Evolutionary conservation across 2,888 invertebrate species (phyloP).

Genomic region (Parapristionchus giblindavisi): DNA sequence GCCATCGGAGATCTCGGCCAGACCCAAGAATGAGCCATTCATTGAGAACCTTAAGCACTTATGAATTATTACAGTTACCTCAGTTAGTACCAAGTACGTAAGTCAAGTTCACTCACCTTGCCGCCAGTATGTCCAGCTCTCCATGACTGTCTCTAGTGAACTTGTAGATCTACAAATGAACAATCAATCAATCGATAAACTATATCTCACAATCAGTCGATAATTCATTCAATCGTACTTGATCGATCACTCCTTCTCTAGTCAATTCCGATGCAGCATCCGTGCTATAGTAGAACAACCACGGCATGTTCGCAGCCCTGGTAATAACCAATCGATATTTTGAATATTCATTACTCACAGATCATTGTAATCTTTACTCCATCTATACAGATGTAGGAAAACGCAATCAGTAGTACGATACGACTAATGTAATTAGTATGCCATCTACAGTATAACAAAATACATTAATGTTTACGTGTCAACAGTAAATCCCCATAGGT

Average conservation of each 20-base stretch:
- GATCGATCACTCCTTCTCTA: slow-evolving; percentile 58
- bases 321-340: too few relatives aligned
- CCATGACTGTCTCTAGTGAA: slow-evolving; percentile 25
- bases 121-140: slow-evolving; percentile 66
- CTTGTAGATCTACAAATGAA: slow-evolving; percentile 20
- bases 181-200: too few relatives aligned
- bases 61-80: not conserved
- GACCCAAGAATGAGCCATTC: slow-evolving; percentile 70
- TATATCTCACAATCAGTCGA: too few relatives aligned
- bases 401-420: too few relatives aligned
- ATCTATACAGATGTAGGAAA: too few relatives aligned
- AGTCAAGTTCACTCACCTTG: slow-evolving; percentile 55
- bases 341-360: not conserved
- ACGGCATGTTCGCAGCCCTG: slow-evolving; percentile 49
- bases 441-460: too few relatives aligned
- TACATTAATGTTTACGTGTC: not conserved
- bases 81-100: not conserved
- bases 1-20: slow-evolving; percentile 58
- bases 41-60: slow-evolving; percentile 47
- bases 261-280: slow-evolving; percentile 62
- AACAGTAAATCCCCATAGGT: not conserved
- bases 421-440: too few relatives aligned
- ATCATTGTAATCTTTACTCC: too few relatives aligned
- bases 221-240: slow-evolving; percentile 33
- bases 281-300: slow-evolving; percentile 50